phyloP scores from a whole-genome alignment of 2,113 vertebrate genomes.

The Percina caprodes region DNA sequence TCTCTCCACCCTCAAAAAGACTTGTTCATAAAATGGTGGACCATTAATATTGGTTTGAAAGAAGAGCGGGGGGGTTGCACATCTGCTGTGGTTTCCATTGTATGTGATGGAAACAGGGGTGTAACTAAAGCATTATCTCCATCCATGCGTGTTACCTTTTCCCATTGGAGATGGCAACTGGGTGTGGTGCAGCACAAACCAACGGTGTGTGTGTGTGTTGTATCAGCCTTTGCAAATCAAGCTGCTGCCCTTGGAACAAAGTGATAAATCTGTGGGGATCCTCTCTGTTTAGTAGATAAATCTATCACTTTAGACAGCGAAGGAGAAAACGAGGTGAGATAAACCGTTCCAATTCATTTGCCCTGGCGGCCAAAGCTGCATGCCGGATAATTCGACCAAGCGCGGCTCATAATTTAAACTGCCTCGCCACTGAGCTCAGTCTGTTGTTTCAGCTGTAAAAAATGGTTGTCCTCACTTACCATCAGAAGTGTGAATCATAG shows the following conservation, averaged over 20 bases:
- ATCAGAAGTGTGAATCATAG: conserved; percentile 14
- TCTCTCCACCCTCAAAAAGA: neutral
- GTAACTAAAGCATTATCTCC: conserved; percentile 13
- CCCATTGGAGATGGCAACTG: conserved; percentile 26
- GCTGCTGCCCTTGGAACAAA: conserved; percentile 43
- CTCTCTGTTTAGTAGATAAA: conserved; percentile 35
- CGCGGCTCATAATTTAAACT: conserved; percentile 35
- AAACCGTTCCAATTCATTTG: conserved; percentile 49
- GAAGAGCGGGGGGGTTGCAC: neutral
- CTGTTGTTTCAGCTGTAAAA: conserved; percentile 19
- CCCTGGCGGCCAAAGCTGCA: conserved; percentile 15
- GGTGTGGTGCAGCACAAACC: conserved; percentile 18
- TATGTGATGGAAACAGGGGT: neutral
- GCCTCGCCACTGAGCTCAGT: conserved; percentile 23
- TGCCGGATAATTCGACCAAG: conserved; percentile 13
- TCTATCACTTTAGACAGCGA: conserved; percentile 17
- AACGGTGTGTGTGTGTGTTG: neutral
- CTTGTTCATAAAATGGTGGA: neutral
- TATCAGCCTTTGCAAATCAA: conserved; percentile 33
- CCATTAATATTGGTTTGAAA: neutral
- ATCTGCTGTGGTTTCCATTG: conserved; percentile 7
- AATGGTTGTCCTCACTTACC: conserved; percentile 30
- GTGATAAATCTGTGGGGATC: conserved; percentile 41
- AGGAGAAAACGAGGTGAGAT: conserved; percentile 49
- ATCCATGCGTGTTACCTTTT: neutral